Evolutionary conservation across 2,797 vertebrate genomes (phyloP), one percentile per base, ranked within the genome.

Genomic region (Geotrypetes seraphini): DNA sequence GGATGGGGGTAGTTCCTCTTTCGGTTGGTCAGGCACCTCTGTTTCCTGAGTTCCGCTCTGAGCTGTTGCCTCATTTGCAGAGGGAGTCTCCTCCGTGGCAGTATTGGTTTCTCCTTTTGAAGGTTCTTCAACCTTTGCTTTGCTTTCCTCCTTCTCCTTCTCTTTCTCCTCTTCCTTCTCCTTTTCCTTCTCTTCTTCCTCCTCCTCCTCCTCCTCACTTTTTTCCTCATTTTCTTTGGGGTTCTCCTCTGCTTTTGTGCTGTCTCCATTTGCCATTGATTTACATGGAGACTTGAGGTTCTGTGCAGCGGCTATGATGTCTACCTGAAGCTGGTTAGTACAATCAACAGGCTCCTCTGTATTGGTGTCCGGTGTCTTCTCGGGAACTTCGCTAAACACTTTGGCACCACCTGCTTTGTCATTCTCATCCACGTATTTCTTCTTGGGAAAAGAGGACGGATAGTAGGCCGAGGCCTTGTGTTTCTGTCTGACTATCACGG

Each of bases 401-500:
- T 71, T 84, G 21, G 22, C 13, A 0, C 78, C 84, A 1, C 71
- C 81, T 0, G 33, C 39, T 47, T 80, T 83, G 33, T 89, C 94
- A 11, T 50, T 63, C 58, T 86, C 74, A 6, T 88, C 84, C 32
- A 66, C 62, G 0, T 88, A 73, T 57, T 91, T 96, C 78, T 71
- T 86, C 56, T 69, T 41, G 33, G 69, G 36, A 57, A 89, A 83
- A 3, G 85, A 76, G 0, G 86, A 83, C 0, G 90, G 86, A 36
- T 96, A 96, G 56, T 94, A 92, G 24, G 91, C 89, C 0, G 92
- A 91, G 10, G 92, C 83, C 45, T 97, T 96, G 54, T 89, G 89
- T 46, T 86, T 93, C 49, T 96, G 94, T 47, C 86, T 86, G 53
- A 96, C 88, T 14, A 96, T 80, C 23, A 89, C 69, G 0, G 93